These are phyloP conservation scores for Spodoptera litura DNA, from an alignment of 1,140 invertebrate species.

Conservation along the genomic window DNA sequence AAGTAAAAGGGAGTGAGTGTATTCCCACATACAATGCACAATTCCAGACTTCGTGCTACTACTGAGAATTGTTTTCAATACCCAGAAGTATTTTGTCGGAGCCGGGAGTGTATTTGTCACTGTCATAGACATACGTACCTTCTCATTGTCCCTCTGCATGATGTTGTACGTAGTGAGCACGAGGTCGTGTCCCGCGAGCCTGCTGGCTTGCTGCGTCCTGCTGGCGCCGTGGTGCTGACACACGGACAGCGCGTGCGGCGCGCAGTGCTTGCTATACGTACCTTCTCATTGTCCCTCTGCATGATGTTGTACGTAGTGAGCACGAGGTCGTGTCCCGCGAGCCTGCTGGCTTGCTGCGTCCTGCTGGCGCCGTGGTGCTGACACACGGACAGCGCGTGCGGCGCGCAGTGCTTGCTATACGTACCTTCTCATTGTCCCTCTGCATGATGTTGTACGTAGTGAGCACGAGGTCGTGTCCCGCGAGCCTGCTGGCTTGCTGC, in stretches of 20 bases:
- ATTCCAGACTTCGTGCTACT: too few relatives aligned
- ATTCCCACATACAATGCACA: too few relatives aligned
- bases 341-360: constrained; percentile 87
- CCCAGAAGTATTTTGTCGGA: too few relatives aligned
- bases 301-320: constrained; percentile 93
- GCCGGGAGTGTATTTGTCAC: too few relatives aligned
- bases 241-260: constrained; percentile 88
- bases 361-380: constrained; percentile 94
- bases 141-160: constrained; percentile 86
- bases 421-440: constrained; percentile 84
- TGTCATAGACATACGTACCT: too few relatives aligned
- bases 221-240: constrained; percentile 93
- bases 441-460: constrained; percentile 91
- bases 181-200: constrained; percentile 88
- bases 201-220: constrained; percentile 88
- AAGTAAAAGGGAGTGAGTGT: too few relatives aligned
- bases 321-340: constrained; percentile 90
- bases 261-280: constrained; percentile 86
- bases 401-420: constrained; percentile 86
- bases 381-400: constrained; percentile 88
- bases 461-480: constrained; percentile 90
- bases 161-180: constrained; percentile 93
- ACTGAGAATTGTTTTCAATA: too few relatives aligned
- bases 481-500: constrained; percentile 87
- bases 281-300: constrained; percentile 85